Evolutionary conservation across 2,888 invertebrate genomes (phyloP), one percentile per base, ranked within the genome.

Genomic region (Nephrotoma guestfalica): DNA sequence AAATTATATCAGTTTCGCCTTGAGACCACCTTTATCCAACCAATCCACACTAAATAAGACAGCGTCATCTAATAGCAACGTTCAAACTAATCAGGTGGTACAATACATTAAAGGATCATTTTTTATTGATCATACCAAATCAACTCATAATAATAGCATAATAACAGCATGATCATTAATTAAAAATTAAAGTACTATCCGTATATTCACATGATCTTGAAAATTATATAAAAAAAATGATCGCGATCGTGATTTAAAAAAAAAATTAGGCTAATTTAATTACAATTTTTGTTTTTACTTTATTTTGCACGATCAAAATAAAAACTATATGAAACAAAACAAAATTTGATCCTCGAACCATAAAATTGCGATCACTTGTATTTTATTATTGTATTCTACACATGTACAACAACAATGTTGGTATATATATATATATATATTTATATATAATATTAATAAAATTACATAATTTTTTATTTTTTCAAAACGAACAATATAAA

Each of bases 341-440:
- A 71, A 71, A 30, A 30, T 9, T 71, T 71, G 42, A 84, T 84
- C 84, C 41, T 41, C 84, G 42, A 84, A 41, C 84, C 84, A 41
- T 84, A 84, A 84, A 84, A 84, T 41, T 84, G 84, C 84, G 84
- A 84, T 84, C 84, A 84, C 84, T 84, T 84, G 84, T 42, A 41
- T 41, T 84, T 84, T 84, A 9, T n/a, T 41, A 41, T 15, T 84
- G 13, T 41, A 15, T 42, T 11, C 30, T 71, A 7, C n/a, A 71
- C 71, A 71, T 15, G n/a, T 41, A 83, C 83, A 83, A 83, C 83
- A 83, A 83, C 83, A 83, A 83, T 30, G 30, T 30, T 30, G 30
- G 2, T 2, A 3, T 30, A 30, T 0, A 30, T 30, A 2, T 30
- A 30, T 30, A 30, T 30, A 2, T 30, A 30, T 30, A 30, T 30